Evolutionary conservation across 1,140 invertebrate genomes (phyloP).

Genomic region (Conus ventricosus): DNA sequence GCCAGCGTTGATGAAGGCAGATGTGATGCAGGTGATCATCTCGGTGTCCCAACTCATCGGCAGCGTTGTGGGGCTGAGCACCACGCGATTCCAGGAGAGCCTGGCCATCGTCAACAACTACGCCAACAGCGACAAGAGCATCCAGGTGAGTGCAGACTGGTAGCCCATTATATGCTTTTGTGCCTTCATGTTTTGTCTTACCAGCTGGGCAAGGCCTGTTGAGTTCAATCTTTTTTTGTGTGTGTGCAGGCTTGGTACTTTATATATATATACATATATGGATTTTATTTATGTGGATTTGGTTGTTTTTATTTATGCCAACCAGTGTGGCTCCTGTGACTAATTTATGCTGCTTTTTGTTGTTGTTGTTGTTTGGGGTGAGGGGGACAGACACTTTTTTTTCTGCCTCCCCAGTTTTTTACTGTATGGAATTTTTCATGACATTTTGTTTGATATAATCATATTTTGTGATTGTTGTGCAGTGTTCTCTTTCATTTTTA

Average conservation of each 20-base stretch:
- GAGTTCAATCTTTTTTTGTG: background rate
- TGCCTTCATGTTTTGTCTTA: background rate
- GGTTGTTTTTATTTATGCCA: no score
- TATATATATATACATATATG: background rate
- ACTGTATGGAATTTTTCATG: no score
- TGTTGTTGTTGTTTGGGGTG: no score
- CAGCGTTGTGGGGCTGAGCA: constrained; percentile 89
- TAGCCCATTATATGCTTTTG: background rate
- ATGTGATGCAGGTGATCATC: constrained; percentile 82
- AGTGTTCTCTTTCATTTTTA: no score
- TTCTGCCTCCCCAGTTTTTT: no score
- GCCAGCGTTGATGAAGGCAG: background rate
- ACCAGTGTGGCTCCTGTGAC: no score
- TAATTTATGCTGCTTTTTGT: no score
- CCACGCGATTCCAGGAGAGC: constrained; percentile 92
- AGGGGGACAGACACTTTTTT: no score
- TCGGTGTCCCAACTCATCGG: constrained; percentile 93
- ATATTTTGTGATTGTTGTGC: no score
- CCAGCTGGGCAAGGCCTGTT: background rate
- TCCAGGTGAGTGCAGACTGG: constrained; percentile 80
- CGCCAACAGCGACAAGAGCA: constrained; percentile 92
- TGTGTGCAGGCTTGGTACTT: constrained; percentile 12
- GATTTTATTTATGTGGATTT: no score
- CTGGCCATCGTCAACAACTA: constrained; percentile 94
- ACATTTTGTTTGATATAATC: no score